These are phyloP conservation scores for Pseudomyrmex dendroicus DNA, from an alignment of 1,140 invertebrate species.

Conservation along the genomic window DNA sequence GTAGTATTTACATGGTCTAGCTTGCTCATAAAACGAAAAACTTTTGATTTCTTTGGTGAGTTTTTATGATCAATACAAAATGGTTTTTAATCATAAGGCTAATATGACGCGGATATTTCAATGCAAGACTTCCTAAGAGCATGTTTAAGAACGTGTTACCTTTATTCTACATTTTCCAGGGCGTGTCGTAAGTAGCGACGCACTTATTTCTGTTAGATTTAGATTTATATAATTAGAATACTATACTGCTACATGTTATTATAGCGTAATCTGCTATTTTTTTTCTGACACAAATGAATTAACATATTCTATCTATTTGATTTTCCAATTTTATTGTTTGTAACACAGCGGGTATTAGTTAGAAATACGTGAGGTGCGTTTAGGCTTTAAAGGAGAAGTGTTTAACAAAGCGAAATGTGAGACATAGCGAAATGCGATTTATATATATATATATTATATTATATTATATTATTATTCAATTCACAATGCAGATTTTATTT, in stretches of 20 bases:
- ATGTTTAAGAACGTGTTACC: conserved; percentile 56
- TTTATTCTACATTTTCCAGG: conserved; percentile 75
- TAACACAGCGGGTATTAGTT: conserved; percentile 80
- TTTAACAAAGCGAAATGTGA: conserved; percentile 40
- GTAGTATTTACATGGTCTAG: no score
- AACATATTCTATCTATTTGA: conserved; percentile 76
- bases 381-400: conserved; percentile 67
- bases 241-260: conserved; percentile 63
- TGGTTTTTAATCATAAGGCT: no score
- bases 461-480: conserved; percentile 73
- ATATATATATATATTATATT: conserved; percentile 69
- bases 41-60: background rate
- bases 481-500: conserved; percentile 78
- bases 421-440: conserved; percentile 44
- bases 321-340: conserved; percentile 76
- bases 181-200: conserved; percentile 68
- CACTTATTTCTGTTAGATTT: conserved; percentile 66
- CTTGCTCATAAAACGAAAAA: background rate
- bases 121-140: background rate
- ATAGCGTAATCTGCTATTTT: conserved; percentile 68
- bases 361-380: conserved; percentile 62
- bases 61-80: background rate
- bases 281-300: conserved; percentile 62
- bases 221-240: conserved; percentile 66
- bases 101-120: background rate